A percentile compares a stretch with the other conserved stretches of the same genome.
These are phyloP conservation scores for Hetaerina titia DNA, from an alignment of 2,888 invertebrate species.

Conservation along the genomic window DNA sequence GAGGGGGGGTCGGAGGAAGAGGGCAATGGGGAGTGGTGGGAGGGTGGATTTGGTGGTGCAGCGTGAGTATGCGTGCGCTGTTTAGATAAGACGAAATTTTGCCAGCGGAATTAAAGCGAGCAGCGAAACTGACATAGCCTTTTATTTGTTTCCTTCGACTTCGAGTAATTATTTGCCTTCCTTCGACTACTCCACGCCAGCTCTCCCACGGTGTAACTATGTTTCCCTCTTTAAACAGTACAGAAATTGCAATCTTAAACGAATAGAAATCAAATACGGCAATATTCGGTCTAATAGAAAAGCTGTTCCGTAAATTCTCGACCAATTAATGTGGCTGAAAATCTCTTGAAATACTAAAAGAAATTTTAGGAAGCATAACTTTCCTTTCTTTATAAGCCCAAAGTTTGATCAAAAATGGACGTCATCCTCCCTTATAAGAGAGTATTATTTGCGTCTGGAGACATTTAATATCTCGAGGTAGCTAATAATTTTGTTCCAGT, in stretches of 20 bases:
- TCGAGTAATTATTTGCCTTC: no score
- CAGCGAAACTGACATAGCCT: conserved; percentile 31
- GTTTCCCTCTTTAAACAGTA: neutral
- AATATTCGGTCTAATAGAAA: neutral
- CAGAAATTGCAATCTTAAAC: neutral
- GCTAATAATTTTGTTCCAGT: no score
- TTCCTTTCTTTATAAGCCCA: no score
- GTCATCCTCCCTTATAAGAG: no score
- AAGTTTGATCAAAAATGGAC: no score
- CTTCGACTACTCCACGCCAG: no score
- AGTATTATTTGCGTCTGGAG: no score
- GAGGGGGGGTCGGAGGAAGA: neutral
- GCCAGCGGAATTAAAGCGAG: conserved; percentile 43
- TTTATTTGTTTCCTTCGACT: neutral
- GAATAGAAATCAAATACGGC: neutral
- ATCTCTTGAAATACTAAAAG: no score
- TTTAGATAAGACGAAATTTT: conserved; percentile 27
- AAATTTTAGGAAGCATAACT: no score
- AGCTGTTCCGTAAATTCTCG: neutral
- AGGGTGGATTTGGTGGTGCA: neutral
- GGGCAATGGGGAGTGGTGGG: neutral
- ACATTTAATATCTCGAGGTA: no score
- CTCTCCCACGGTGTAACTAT: neutral
- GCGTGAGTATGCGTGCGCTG: neutral
- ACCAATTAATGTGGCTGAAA: no score